Conservation (phyloP, 2,888 invertebrate genomes). For the Tryphoninae sp. region DNA sequence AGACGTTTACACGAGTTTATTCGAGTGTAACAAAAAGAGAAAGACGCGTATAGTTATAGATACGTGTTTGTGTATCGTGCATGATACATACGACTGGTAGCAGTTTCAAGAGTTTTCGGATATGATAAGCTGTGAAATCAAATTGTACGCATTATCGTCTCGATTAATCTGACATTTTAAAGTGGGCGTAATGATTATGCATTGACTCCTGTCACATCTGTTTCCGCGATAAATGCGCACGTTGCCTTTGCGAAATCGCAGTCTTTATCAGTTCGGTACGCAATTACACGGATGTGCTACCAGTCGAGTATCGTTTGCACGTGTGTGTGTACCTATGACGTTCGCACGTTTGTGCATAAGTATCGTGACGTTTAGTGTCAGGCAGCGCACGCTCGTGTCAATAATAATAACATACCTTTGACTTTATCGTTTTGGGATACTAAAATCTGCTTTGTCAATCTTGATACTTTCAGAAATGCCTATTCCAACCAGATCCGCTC, state of each 20-base stretch:
- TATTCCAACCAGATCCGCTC: slow-evolving; percentile 85
- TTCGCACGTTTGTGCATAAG: too few species aligned
- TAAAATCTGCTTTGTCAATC: slow-evolving; percentile 38
- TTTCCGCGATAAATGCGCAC: slow-evolving; percentile 45
- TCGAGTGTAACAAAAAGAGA: not conserved
- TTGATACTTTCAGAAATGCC: slow-evolving; percentile 83
- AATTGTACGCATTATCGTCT: not conserved
- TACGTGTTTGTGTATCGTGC: not conserved
- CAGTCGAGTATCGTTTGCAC: slow-evolving; percentile 15
- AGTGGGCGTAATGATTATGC: slow-evolving; percentile 43
- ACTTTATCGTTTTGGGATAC: slow-evolving; percentile 1
- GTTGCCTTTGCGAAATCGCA: slow-evolving; percentile 44
- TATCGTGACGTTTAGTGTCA: slow-evolving; percentile 66
- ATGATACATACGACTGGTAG: not conserved
- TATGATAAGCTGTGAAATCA: not conserved
- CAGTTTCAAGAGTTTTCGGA: not conserved
- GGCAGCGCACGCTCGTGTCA: slow-evolving; percentile 61
- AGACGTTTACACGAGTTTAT: too few species aligned
- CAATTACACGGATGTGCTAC: slow-evolving; percentile 57
- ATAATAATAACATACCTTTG: slow-evolving; percentile 39
- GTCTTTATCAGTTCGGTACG: slow-evolving; percentile 59
- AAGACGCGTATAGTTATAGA: not conserved
- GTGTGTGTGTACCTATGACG: slow-evolving; percentile 41
- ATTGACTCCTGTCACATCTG: slow-evolving; percentile 50
- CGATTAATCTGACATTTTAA: slow-evolving; percentile 25